phyloP scores from a whole-genome alignment of 2,113 vertebrate genomes.

The Triplophysa dalaica region DNA sequence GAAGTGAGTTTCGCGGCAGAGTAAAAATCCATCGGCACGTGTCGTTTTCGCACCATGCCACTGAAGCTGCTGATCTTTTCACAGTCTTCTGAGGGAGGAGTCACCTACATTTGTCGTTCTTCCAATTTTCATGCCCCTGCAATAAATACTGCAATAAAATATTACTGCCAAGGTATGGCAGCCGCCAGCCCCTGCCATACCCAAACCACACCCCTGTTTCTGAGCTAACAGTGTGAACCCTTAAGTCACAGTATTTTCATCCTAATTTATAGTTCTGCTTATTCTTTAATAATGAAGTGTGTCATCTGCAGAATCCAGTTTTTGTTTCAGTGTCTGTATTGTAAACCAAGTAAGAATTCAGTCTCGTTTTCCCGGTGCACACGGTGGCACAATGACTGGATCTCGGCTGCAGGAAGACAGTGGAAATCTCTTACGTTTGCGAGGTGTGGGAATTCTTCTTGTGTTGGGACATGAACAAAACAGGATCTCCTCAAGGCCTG shows the following conservation, averaged over 20 bases:
- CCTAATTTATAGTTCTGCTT: slow-evolving; percentile 7
- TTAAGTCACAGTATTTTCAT: neutral
- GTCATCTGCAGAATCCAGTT: slow-evolving; percentile 8
- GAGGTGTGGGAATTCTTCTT: neutral
- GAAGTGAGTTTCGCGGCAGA: too few species aligned
- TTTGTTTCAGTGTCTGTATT: slow-evolving; percentile 1
- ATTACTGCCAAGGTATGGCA: too few species aligned
- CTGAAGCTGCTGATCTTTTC: too few species aligned
- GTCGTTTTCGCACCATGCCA: too few species aligned
- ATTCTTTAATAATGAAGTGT: neutral
- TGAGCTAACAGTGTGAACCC: neutral
- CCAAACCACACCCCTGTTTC: neutral
- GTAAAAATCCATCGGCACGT: too few species aligned
- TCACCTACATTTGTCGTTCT: too few species aligned
- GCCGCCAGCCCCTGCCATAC: too few species aligned
- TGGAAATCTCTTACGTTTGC: slow-evolving; percentile 29
- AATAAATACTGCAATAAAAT: too few species aligned
- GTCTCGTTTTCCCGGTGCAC: slow-evolving; percentile 10
- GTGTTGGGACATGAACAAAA: slow-evolving; percentile 4
- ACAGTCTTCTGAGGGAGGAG: too few species aligned
- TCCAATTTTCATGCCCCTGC: too few species aligned
- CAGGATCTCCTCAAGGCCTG: slow-evolving; percentile 5
- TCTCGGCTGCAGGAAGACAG: slow-evolving; percentile 8
- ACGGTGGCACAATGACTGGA: slow-evolving; percentile 25
- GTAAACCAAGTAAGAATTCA: neutral